Evolutionary conservation across 1,140 invertebrate genomes (phyloP), one percentile per base, ranked within the genome.

Genomic region (Lasaia peninsularis): DNA sequence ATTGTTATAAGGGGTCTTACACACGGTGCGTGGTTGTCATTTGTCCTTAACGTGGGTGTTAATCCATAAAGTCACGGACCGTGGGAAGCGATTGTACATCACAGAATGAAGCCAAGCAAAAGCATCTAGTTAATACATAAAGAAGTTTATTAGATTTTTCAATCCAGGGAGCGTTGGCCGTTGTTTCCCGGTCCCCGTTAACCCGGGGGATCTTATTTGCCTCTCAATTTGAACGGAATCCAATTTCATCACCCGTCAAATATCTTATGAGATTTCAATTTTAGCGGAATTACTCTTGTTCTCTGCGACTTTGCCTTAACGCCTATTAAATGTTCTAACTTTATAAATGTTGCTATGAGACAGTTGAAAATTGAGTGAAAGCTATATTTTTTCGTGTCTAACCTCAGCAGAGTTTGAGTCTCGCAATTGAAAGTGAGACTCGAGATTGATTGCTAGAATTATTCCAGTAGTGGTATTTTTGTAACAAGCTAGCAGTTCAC

Each of bases 201-300:
- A 65, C 67, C 65, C 56, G 40, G 60, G 65, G 62, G 74, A 80
- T 82, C 73, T 76, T 73, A 79, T 82, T 82, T 70, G 63, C 67
- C 65, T 61, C 68, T 67, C 73, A 75, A 79, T 81, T 79, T 78
- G 63, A 58, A 65, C 65, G 57, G 65, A 75, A 80, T 80, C 74
- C 65, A 77, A 77, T 82, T 72, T 72, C 62, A 63, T 64, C 71
- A 65, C 77, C 71, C 78, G 71, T 79, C 76, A 74, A 79, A 75
- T 75, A 70, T 71, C 69, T 78, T 71, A 75, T 65, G 65, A 71
- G 69, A 74, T 76, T 73, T 62, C 65, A 72, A 73, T 76, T 73
- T 74, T 65, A 73, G 62, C 63, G 64, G 70, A 73, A 74, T 75
- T 62, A 65, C 60, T 49, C 57, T 57, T 65, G 61, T 61, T 60